These are phyloP conservation scores for Oreochromis niloticus DNA, from an alignment of 2,113 vertebrate genomes.

Conservation along the genomic window DNA sequence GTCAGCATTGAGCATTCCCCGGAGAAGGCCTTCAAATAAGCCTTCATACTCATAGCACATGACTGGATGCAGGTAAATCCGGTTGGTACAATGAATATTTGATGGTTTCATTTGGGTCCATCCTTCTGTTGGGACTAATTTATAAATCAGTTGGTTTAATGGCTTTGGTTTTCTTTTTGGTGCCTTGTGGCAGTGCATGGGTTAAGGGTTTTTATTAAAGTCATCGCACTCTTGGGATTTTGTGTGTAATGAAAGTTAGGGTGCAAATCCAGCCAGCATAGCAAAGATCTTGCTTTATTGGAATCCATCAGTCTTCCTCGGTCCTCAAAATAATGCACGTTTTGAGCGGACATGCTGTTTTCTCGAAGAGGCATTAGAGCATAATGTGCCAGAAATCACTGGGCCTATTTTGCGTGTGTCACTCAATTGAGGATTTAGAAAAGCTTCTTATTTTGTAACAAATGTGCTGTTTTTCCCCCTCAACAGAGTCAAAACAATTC, in stretches of 20 bases:
- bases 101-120: conserved; percentile 34
- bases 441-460: conserved; percentile 48
- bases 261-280: neutral
- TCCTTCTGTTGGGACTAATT: conserved; percentile 13
- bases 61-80: neutral
- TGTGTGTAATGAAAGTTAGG: conserved; percentile 25
- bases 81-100: conserved; percentile 35
- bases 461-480: neutral
- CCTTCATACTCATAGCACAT: neutral
- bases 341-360: neutral
- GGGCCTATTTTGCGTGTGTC: conserved; percentile 27
- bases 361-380: neutral
- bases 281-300: conserved; percentile 42
- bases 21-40: neutral
- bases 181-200: neutral
- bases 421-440: conserved; percentile 59
- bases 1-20: neutral
- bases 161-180: neutral
- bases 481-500: conserved; percentile 10
- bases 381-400: conserved; percentile 1
- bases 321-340: neutral
- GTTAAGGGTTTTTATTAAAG: conserved; percentile 8
- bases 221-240: conserved; percentile 25
- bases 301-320: conserved; percentile 39
- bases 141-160: conserved; percentile 18